Evolutionary conservation across 1,140 invertebrate genomes (phyloP).

Genomic region (Rhagoletis pomonella): DNA sequence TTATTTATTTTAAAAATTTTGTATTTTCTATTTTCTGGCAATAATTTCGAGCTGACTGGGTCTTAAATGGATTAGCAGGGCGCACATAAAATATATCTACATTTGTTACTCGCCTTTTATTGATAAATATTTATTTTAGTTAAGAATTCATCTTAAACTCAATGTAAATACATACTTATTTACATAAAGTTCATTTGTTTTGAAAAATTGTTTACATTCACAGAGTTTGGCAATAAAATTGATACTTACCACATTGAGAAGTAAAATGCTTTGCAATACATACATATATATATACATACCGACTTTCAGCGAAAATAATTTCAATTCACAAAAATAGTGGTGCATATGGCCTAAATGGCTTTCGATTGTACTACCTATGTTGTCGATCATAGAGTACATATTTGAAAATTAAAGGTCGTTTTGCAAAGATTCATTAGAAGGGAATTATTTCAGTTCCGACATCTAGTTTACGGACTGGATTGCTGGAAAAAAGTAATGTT

Average conservation of each 20-base stretch:
- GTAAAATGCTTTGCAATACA: background rate
- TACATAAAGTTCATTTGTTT: background rate
- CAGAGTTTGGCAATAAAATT: background rate
- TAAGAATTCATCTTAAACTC: background rate
- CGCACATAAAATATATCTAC: background rate
- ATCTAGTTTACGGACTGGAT: too few species aligned
- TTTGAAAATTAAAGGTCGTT: too few species aligned
- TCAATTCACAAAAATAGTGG: too few species aligned
- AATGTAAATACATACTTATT: background rate
- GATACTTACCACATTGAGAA: background rate
- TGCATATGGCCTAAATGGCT: too few species aligned
- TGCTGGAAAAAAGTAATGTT: too few species aligned
- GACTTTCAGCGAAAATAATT: too few species aligned
- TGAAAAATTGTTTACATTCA: background rate
- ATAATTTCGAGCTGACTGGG: background rate
- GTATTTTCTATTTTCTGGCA: background rate
- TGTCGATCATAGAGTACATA: too few species aligned
- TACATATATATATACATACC: too few species aligned
- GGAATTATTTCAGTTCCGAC: too few species aligned
- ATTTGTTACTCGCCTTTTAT: background rate
- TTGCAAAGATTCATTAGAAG: too few species aligned
- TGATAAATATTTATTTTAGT: background rate
- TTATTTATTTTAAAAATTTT: background rate
- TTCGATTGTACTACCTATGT: too few species aligned
- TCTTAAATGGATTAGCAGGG: background rate